These are phyloP conservation scores for Sebastolobus alascanus DNA, from an alignment of 2,797 vertebrate species.

Conservation along the genomic window DNA sequence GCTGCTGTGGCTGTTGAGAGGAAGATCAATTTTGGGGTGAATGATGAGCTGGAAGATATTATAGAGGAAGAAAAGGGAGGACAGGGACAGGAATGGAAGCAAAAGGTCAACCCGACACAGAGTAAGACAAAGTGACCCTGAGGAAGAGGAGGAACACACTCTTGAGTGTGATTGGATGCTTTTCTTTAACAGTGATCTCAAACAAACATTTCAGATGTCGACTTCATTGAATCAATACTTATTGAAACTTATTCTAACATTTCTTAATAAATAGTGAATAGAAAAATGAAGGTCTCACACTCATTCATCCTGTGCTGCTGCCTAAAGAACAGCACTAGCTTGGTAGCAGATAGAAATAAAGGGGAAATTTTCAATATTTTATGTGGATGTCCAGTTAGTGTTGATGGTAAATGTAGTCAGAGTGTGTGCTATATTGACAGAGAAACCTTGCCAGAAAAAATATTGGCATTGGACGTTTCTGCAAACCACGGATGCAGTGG, in stretches of 20 bases:
- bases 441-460: too few species aligned
- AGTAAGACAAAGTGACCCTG: slow-evolving; percentile 30
- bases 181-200: background rate
- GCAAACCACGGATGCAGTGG: too few species aligned
- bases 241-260: background rate
- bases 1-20: slow-evolving; percentile 33
- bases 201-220: slow-evolving; percentile 2
- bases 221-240: background rate
- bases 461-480: too few species aligned
- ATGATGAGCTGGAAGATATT: slow-evolving; percentile 42
- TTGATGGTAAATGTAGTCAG: background rate
- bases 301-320: background rate
- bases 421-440: background rate
- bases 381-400: background rate
- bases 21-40: slow-evolving; percentile 45
- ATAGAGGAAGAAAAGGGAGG: slow-evolving; percentile 27
- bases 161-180: background rate
- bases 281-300: background rate
- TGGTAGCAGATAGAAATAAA: background rate
- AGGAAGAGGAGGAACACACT: background rate
- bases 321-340: background rate
- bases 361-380: background rate
- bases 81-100: background rate
- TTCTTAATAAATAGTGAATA: background rate
- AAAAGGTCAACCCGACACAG: slow-evolving; percentile 19